Conservation (phyloP, 2,797 vertebrate species). For the Setipinna tenuifilis region DNA sequence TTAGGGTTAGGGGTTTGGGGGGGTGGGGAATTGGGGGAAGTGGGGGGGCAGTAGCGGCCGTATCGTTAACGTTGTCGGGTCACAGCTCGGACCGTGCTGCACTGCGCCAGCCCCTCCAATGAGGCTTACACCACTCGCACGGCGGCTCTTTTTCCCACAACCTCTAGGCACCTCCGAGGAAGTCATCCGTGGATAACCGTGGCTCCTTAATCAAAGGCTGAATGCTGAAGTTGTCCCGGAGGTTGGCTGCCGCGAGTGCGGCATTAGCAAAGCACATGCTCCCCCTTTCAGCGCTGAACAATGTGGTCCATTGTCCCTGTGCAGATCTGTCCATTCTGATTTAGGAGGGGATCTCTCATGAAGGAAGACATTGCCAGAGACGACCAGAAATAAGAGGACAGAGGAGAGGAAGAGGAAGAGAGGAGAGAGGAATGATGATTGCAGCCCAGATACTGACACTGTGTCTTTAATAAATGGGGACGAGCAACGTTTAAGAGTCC, state of each 20-base stretch:
- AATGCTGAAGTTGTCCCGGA: conserved; percentile 82
- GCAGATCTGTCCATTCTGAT: conserved; percentile 78
- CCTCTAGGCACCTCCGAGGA: conserved; percentile 80
- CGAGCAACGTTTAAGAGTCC: background rate
- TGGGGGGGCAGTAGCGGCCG: conserved; percentile 38
- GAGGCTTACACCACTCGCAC: conserved; percentile 69
- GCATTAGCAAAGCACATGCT: conserved; percentile 86
- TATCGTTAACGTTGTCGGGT: conserved; percentile 49
- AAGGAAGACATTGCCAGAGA: conserved; percentile 62
- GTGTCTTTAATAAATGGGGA: background rate
- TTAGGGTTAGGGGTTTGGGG: background rate
- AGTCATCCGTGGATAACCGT: conserved; percentile 86
- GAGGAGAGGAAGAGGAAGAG: conserved; percentile 41
- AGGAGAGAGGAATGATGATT: background rate
- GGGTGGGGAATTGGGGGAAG: conserved; percentile 42
- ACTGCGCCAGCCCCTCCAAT: conserved; percentile 39
- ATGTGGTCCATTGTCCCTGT: conserved; percentile 77
- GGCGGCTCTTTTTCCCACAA: conserved; percentile 80
- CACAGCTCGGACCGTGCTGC: background rate
- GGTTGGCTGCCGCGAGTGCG: conserved; percentile 76
- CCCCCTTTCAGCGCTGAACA: conserved; percentile 76
- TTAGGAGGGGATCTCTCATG: conserved; percentile 64
- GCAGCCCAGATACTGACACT: background rate
- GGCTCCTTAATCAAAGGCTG: conserved; percentile 87
- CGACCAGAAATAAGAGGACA: background rate